Evolutionary conservation across 1,140 invertebrate species (phyloP).

Genomic region (Aphelinus certus): DNA sequence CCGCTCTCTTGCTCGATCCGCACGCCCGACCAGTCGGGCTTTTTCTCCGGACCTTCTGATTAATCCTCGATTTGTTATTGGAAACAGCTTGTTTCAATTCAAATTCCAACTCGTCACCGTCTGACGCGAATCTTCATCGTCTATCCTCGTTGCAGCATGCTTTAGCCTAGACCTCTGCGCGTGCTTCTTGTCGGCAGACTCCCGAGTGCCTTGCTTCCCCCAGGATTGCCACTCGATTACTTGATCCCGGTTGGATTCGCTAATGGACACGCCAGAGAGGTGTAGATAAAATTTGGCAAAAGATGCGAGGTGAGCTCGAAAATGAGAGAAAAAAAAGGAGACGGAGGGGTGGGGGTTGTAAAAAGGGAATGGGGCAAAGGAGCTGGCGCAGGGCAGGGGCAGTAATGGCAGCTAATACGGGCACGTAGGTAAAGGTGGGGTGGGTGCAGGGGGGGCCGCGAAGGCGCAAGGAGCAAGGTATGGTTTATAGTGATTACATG

Average conservation of each 20-base stretch:
- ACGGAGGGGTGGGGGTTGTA: conserved; percentile 36
- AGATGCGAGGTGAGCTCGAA: not conserved
- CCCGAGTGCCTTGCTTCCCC: no score
- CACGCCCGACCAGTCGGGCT: no score
- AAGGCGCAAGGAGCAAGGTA: conserved; percentile 55
- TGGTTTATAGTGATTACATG: conserved; percentile 67
- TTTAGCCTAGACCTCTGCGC: not conserved
- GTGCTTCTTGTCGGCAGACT: not conserved
- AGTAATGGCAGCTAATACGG: conserved; percentile 63
- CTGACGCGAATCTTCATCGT: no score
- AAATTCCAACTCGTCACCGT: conserved; percentile 5
- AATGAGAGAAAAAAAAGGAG: conserved; percentile 9
- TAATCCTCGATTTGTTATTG: conserved; percentile 25
- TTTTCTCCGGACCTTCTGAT: not conserved
- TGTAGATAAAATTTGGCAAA: no score
- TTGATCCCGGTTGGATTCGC: no score
- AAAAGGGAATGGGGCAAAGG: conserved; percentile 9
- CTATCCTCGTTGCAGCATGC: no score
- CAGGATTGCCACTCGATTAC: not conserved
- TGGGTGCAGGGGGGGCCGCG: conserved; percentile 19
- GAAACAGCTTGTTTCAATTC: conserved; percentile 29
- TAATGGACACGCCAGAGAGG: no score
- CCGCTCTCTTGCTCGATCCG: no score
- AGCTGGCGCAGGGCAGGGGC: conserved; percentile 5
- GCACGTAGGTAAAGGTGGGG: conserved; percentile 40